Evolutionary conservation across 2,888 invertebrate genomes (phyloP), one percentile per base, ranked within the genome.

Genomic region (Ophioninae sp.): DNA sequence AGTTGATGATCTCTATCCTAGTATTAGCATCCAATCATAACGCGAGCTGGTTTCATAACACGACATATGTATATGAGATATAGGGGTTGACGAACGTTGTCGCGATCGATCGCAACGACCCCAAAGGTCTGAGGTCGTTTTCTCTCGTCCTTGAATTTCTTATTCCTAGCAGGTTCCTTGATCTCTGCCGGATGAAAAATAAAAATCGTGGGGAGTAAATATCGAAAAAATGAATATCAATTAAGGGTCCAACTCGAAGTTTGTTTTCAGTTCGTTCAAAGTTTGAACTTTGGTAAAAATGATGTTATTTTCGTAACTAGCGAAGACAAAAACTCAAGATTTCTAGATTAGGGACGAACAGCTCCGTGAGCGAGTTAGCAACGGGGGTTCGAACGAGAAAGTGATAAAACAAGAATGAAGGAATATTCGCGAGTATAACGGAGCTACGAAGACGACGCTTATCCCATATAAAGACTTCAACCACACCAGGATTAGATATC

Each of bases 21-120:
- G 50, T 50, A 74, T 82, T 74, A 82, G 13, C 69, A 23, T 41
- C 57, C 69, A 41, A 64, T 79, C 62, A n/a, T n/a, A n/a, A n/a
- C n/a, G n/a, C n/a, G n/a, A n/a, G n/a, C n/a, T n/a, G n/a, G n/a
- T n/a, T n/a, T n/a, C n/a, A n/a, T n/a, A n/a, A n/a, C n/a, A n/a
- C n/a, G n/a, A n/a, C n/a, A n/a, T n/a, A n/a, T n/a, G n/a, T n/a
- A n/a, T n/a, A n/a, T n/a, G n/a, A n/a, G n/a, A n/a, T n/a, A n/a
- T n/a, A n/a, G n/a, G 37, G 17, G 7, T 62, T 39, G n/a, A 39
- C 30, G 10, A 8, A 50, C 62, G 6, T 6, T 2, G n/a, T 62
- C 23, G 21, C 39, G 8, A 62, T 21, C 62, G 50, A 78, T 78
- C 37, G 59, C 62, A 56, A 6, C 13, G n/a, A n/a, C 39, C 21